Conservation (phyloP, 2,113 vertebrate genomes). For the Ardeotis arabs region DNA sequence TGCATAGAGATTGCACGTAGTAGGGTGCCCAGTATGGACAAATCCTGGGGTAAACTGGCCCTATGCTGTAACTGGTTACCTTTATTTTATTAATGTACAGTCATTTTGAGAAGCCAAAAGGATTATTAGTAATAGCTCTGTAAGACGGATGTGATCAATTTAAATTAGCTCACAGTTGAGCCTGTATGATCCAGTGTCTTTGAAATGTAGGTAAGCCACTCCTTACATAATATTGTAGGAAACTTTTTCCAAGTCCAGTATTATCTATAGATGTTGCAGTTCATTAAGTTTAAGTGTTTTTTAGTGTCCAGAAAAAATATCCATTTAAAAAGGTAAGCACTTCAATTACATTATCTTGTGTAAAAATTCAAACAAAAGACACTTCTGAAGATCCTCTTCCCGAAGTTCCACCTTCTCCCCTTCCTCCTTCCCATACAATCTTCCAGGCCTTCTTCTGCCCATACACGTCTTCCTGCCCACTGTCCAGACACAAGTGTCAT, state of each 20-base stretch:
- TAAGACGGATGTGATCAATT: constrained; percentile 33
- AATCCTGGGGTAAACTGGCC: neutral
- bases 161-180: constrained; percentile 50
- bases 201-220: neutral
- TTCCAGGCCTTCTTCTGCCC: neutral
- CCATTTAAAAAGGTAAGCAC: neutral
- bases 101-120: constrained; percentile 9
- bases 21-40: neutral
- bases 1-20: neutral
- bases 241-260: neutral
- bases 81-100: constrained; percentile 4
- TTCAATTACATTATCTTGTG: neutral
- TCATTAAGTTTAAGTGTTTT: neutral
- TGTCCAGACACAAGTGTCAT: neutral
- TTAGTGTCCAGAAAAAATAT: neutral
- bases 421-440: neutral
- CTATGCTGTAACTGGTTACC: neutral
- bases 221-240: neutral
- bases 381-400: neutral
- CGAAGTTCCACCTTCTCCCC: neutral
- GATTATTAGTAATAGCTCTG: constrained; percentile 41
- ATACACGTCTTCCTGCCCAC: neutral
- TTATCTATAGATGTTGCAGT: neutral
- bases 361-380: neutral
- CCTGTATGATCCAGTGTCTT: constrained; percentile 5